These are phyloP conservation scores for Meloidogyne chitwoodi DNA, from an alignment of 1,140 invertebrate genomes.

Conservation along the genomic window DNA sequence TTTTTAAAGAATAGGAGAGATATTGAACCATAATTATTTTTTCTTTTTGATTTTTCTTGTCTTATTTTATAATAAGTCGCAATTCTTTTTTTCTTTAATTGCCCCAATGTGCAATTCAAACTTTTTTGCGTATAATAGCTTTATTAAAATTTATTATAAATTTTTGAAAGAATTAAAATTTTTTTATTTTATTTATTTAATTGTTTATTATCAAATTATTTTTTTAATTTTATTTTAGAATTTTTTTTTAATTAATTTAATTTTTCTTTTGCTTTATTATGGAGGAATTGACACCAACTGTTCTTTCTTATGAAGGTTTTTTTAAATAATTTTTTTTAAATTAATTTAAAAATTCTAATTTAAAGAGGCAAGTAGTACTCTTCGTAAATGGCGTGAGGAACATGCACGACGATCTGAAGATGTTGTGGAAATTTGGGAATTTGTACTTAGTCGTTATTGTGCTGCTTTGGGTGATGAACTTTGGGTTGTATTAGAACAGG, in stretches of 20 bases:
- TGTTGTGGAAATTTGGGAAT: slow-evolving; percentile 80
- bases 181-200: not conserved
- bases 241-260: not conserved
- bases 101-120: not conserved
- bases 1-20: not conserved
- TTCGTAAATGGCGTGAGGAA: slow-evolving; percentile 85
- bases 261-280: not conserved
- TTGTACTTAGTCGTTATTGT: slow-evolving; percentile 70
- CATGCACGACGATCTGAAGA: slow-evolving; percentile 82
- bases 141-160: not conserved
- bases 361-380: slow-evolving; percentile 53
- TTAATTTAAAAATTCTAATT: not conserved
- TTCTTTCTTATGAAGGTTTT: not conserved
- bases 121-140: not conserved
- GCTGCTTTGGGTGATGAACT: slow-evolving; percentile 86
- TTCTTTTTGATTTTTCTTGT: not conserved
- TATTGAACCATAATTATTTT: not conserved
- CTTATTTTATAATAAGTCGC: not conserved
- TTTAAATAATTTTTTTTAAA: not conserved
- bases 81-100: not conserved
- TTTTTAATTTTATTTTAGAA: not conserved
- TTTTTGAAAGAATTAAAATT: not conserved
- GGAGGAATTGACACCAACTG: not conserved
- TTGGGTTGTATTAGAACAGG: slow-evolving; percentile 81
- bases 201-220: not conserved